Percentiles rank a stretch among this genome's conserved stretches.
phyloP scores from a whole-genome alignment of 2,888 invertebrate species.

The Agonopterix subpropinquella region DNA sequence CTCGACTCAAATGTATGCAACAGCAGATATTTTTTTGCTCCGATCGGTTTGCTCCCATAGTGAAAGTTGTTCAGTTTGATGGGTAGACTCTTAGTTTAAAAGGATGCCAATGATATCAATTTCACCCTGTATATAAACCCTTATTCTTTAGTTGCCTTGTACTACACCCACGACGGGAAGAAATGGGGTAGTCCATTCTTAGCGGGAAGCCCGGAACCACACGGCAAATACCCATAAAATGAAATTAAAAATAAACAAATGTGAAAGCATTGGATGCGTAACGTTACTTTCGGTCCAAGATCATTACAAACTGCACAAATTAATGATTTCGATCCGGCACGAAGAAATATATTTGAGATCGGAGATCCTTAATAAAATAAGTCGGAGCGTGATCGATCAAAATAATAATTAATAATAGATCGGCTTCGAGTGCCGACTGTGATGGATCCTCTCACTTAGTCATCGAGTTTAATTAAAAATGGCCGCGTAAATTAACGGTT shows the following conservation, averaged over 20 bases:
- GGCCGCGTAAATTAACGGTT: conserved; percentile 63
- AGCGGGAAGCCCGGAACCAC: not conserved
- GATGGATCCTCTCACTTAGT: conserved; percentile 68
- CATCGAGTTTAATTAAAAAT: conserved; percentile 74
- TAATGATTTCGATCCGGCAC: conserved; percentile 40
- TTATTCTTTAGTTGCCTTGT: no score
- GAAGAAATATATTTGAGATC: conserved; percentile 48
- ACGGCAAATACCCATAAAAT: not conserved
- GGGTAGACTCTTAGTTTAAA: no score
- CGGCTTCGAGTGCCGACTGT: conserved; percentile 52
- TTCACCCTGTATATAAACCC: no score
- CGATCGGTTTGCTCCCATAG: no score
- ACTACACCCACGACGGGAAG: no score
- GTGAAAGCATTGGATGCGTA: no score
- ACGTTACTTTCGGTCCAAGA: not conserved
- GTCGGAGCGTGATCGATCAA: conserved; percentile 68
- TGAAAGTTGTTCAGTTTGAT: no score
- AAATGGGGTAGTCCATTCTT: no score
- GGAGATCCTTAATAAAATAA: conserved; percentile 60
- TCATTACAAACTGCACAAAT: conserved; percentile 39
- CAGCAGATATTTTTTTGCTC: no score
- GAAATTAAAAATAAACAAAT: no score
- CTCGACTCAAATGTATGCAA: no score
- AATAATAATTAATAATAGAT: conserved; percentile 73
- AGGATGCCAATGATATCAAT: no score